These are phyloP conservation scores for Calliphora vicina DNA, from an alignment of 1,140 invertebrate species.

Conservation along the genomic window DNA sequence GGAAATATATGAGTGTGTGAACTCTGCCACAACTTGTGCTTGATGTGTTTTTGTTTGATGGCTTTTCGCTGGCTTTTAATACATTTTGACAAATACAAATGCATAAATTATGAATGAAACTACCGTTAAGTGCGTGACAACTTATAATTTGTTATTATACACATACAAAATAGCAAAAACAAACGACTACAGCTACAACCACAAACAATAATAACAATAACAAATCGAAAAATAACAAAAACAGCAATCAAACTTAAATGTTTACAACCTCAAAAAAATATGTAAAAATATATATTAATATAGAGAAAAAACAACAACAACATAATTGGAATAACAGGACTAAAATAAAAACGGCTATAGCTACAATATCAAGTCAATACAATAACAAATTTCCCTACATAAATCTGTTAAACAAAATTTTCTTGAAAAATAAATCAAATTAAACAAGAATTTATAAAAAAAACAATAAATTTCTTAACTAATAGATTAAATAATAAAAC, in stretches of 20 bases:
- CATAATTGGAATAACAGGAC: no score
- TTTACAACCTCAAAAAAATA: no score
- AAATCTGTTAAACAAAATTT: no score
- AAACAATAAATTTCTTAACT: no score
- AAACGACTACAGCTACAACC: not conserved
- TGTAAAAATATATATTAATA: no score
- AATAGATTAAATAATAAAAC: no score
- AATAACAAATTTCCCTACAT: no score
- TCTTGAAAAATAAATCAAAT: no score
- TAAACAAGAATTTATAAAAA: no score
- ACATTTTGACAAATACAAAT: conserved; percentile 57
- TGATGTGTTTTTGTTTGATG: not conserved
- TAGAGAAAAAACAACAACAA: no score
- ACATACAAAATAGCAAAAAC: conserved; percentile 37
- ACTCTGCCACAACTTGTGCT: not conserved
- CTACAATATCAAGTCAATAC: no score
- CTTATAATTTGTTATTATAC: conserved; percentile 61
- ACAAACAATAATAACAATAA: not conserved
- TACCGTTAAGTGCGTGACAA: conserved; percentile 61
- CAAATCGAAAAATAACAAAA: not conserved
- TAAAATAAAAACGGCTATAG: no score
- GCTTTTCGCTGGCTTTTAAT: not conserved
- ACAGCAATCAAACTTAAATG: not conserved
- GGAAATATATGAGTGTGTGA: not conserved
- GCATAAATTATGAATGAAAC: conserved; percentile 61